Evolutionary conservation across 2,888 invertebrate genomes (phyloP).

Genomic region (Galerucella nymphaeae): DNA sequence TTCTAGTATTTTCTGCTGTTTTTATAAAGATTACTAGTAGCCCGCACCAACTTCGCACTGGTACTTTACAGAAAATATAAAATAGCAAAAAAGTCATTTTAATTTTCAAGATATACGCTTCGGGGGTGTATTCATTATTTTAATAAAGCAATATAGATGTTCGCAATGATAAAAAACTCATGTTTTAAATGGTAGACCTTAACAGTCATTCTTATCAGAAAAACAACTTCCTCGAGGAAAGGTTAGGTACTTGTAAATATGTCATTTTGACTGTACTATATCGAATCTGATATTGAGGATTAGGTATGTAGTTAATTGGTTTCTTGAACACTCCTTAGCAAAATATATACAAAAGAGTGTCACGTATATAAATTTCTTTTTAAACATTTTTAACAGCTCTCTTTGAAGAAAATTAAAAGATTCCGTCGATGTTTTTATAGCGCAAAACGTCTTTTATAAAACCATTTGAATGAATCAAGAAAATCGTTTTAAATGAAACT

Average conservation of each 20-base stretch:
- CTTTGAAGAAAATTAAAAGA: slow-evolving; percentile 23
- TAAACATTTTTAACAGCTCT: slow-evolving; percentile 14
- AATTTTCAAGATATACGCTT: no score
- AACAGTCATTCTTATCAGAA: no score
- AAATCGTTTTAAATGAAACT: slow-evolving; percentile 3
- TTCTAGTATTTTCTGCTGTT: background rate
- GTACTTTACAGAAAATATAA: no score
- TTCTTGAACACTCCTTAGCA: slow-evolving; percentile 18
- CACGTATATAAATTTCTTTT: slow-evolving; percentile 16
- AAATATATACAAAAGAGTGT: slow-evolving; percentile 14
- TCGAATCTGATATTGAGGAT: background rate
- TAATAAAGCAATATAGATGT: no score
- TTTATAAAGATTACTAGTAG: no score
- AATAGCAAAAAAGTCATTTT: no score
- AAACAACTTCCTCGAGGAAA: no score
- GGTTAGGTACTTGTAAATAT: no score
- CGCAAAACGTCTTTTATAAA: background rate
- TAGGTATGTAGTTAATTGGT: slow-evolving; percentile 20
- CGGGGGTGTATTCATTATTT: no score
- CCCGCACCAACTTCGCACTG: no score
- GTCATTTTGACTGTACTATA: slow-evolving; percentile 6
- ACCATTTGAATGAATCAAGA: slow-evolving; percentile 2
- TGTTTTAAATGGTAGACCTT: no score
- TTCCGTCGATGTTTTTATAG: slow-evolving; percentile 1
- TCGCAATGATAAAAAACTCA: no score